Evolutionary conservation across 2,113 vertebrate species (phyloP).

Genomic region (Diphyllodes magnificus): DNA sequence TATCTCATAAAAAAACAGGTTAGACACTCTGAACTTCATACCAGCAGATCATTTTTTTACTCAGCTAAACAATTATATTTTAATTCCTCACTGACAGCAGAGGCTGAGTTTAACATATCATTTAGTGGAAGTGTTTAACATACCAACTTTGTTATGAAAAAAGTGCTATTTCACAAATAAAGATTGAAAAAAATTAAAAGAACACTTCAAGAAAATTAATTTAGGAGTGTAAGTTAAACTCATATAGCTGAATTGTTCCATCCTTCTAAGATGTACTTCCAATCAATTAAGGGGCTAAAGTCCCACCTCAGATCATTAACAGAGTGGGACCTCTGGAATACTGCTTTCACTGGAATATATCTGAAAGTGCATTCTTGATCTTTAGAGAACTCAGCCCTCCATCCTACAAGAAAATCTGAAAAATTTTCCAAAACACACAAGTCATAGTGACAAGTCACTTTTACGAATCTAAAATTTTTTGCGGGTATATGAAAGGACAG

Average conservation of each 20-base stretch:
- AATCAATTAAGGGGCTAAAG: not conserved
- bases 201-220: not conserved
- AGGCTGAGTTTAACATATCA: not conserved
- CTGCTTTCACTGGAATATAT: not conserved
- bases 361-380: not conserved
- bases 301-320: not conserved
- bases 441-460: not conserved
- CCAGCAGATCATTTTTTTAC: not conserved
- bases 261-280: not conserved
- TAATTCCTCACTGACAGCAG: not conserved
- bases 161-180: not conserved
- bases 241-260: not conserved
- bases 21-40: not conserved
- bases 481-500: not conserved
- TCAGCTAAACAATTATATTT: not conserved
- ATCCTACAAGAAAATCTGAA: not conserved
- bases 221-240: not conserved
- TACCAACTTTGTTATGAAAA: not conserved
- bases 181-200: not conserved
- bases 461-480: not conserved
- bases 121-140: not conserved
- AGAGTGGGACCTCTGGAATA: not conserved
- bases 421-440: not conserved
- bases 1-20: not conserved
- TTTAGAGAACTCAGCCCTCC: not conserved